Percentiles rank a stretch among this genome's conserved stretches.
Conservation (phyloP, 2,113 vertebrate species). For the Cyprinus carpio region DNA sequence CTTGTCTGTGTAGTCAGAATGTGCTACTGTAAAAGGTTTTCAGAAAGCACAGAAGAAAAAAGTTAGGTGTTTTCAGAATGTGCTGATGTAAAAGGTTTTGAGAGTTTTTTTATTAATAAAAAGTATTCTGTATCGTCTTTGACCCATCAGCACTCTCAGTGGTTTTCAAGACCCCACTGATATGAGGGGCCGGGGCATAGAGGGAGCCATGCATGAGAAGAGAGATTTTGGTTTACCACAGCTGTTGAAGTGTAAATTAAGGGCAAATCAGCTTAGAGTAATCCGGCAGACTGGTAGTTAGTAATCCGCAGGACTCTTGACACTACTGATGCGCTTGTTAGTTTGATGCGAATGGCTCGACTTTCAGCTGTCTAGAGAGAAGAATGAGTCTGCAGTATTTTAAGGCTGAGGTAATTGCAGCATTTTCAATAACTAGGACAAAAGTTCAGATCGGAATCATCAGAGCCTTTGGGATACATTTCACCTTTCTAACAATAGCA, state of each 20-base stretch:
- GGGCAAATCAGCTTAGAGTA: conserved; percentile 52
- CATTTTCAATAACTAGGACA: conserved; percentile 30
- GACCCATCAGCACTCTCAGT: conserved; percentile 28
- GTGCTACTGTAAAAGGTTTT: background rate
- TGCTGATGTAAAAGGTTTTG: too few species aligned
- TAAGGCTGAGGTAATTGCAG: conserved; percentile 5
- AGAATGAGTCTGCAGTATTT: conserved; percentile 20
- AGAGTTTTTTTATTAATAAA: too few species aligned
- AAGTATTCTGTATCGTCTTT: conserved; percentile 38
- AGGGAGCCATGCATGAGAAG: conserved; percentile 19
- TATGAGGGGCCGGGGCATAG: conserved; percentile 28
- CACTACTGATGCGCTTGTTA: conserved; percentile 48
- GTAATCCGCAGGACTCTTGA: too few species aligned
- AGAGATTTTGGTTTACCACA: conserved; percentile 40
- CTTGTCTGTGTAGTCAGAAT: conserved; percentile 26
- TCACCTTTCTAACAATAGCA: conserved; percentile 29
- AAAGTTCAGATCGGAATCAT: conserved; percentile 6
- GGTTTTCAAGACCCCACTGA: conserved; percentile 36
- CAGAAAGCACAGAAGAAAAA: background rate
- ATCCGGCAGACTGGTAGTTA: too few species aligned
- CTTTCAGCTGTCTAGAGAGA: conserved; percentile 31
- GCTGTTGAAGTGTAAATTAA: conserved; percentile 48
- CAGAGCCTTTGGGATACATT: background rate
- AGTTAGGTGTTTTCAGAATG: too few species aligned
- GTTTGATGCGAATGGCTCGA: conserved; percentile 33